phyloP scores from a whole-genome alignment of 35 echinoderm and acorn worm species.

The Heliocidaris tuberculata region DNA sequence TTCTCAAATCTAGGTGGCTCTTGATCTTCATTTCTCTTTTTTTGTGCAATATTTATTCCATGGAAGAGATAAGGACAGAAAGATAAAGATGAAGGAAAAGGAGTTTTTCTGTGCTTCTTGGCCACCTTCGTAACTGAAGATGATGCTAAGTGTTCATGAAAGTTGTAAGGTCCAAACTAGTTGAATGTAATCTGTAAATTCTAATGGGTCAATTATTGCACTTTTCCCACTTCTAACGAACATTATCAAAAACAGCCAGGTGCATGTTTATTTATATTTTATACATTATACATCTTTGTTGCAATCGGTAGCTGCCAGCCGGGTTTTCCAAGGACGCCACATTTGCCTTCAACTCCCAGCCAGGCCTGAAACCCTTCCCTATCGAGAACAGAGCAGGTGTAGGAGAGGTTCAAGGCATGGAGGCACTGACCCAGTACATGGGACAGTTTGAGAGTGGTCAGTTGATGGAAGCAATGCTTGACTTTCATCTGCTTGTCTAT shows the following conservation, averaged over 20 bases:
- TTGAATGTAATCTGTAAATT: too few species aligned
- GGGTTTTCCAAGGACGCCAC: constrained; percentile 85
- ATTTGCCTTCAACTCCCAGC: constrained; percentile 80
- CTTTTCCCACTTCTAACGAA: neutral
- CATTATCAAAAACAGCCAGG: neutral
- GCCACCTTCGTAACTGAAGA: too few species aligned
- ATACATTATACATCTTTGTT: neutral
- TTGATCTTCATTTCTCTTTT: neutral
- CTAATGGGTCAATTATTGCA: neutral
- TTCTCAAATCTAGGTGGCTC: neutral
- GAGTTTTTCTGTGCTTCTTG: too few species aligned
- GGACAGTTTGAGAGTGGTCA: constrained; percentile 65
- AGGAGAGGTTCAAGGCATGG: constrained; percentile 80
- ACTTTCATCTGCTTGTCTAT: constrained; percentile 94
- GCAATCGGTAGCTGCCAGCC: constrained; percentile 64
- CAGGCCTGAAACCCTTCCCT: constrained; percentile 69
- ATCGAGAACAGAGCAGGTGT: constrained; percentile 82
- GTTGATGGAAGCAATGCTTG: constrained; percentile 83
- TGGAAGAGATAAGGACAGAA: too few species aligned
- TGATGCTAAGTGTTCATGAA: too few species aligned
- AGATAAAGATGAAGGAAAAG: too few species aligned
- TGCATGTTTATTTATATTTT: neutral
- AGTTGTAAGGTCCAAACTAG: too few species aligned
- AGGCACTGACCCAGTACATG: constrained; percentile 80
- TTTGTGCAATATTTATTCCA: too few species aligned